Evolutionary conservation across 2,797 vertebrate species (phyloP).

Genomic region (Crossoptilon crossoptilon): DNA sequence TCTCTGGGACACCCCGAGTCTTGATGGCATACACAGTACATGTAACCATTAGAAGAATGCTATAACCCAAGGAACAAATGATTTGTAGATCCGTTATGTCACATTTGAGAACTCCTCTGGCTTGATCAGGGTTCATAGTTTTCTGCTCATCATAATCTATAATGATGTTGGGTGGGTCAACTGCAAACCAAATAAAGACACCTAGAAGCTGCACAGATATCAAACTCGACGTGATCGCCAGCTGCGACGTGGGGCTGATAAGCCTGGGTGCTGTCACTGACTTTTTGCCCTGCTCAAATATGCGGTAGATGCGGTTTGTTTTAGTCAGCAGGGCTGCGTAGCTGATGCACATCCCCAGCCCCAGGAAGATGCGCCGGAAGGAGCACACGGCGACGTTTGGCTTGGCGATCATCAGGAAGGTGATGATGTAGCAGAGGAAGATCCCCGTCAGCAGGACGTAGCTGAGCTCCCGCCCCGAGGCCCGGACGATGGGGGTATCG

Average conservation of each 20-base stretch:
- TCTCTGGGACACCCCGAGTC: conserved; percentile 98
- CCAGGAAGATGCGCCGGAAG: conserved; percentile 95
- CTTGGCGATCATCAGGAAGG: conserved; percentile 98
- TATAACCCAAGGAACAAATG: conserved; percentile 98
- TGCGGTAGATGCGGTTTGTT: conserved; percentile 98
- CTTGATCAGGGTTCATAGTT: conserved; percentile 91
- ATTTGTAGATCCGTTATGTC: conserved; percentile 99
- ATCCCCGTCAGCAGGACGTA: conserved; percentile 97
- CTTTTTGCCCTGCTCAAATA: conserved; percentile 98
- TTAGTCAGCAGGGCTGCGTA: conserved; percentile 97
- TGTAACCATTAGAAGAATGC: conserved; percentile 98
- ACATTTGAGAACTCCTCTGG: conserved; percentile 96
- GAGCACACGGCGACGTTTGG: conserved; percentile 94
- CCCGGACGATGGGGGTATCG: conserved; percentile 97
- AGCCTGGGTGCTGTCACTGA: conserved; percentile 94
- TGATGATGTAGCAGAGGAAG: conserved; percentile 98
- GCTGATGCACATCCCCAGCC: conserved; percentile 99
- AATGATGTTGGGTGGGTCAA: conserved; percentile 96
- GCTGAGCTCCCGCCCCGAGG: conserved; percentile 95
- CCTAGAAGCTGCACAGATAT: conserved; percentile 97
- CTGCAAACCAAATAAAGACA: conserved; percentile 96
- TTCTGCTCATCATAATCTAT: conserved; percentile 98
- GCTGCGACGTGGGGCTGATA: conserved; percentile 97
- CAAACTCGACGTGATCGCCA: conserved; percentile 95
- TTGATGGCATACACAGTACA: conserved; percentile 99